Conservation (phyloP, 2,797 vertebrate genomes). For the Eulemur mongoz region DNA sequence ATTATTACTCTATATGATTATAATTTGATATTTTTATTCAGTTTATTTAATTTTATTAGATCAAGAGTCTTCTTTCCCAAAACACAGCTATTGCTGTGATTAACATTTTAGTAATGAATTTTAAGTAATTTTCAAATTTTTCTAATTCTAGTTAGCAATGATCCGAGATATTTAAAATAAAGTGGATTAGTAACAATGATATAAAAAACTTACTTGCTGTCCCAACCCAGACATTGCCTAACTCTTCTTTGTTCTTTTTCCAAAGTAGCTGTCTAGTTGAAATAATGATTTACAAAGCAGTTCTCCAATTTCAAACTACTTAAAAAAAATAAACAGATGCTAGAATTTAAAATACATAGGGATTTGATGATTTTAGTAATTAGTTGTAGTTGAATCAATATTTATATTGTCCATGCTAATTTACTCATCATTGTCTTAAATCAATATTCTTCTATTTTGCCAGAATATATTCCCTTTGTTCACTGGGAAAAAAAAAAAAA, state of each 20-base stretch:
- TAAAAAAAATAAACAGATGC: not conserved
- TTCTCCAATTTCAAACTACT: not conserved
- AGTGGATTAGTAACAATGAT: not conserved
- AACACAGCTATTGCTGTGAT: not conserved
- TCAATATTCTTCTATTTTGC: not conserved
- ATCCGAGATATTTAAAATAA: not conserved
- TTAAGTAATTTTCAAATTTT: not conserved
- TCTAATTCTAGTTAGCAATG: not conserved
- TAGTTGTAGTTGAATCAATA: not conserved
- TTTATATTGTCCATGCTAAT: not conserved
- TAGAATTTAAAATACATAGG: not conserved
- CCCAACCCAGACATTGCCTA: not conserved
- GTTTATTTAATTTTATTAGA: not conserved
- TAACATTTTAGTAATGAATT: not conserved
- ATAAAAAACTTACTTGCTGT: not conserved
- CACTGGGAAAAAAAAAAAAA: not conserved
- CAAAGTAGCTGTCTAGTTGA: not conserved
- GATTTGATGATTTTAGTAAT: not conserved
- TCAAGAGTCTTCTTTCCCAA: not conserved
- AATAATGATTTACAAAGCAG: not conserved
- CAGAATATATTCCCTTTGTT: not conserved
- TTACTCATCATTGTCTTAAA: not conserved
- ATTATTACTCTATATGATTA: not conserved
- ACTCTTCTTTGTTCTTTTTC: not conserved
- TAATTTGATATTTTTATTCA: slow-evolving; percentile 15